Percentiles rank a stretch among this genome's conserved stretches.
Evolutionary conservation across 2,797 vertebrate genomes (phyloP).

Genomic region (Orestias chungarensis): DNA sequence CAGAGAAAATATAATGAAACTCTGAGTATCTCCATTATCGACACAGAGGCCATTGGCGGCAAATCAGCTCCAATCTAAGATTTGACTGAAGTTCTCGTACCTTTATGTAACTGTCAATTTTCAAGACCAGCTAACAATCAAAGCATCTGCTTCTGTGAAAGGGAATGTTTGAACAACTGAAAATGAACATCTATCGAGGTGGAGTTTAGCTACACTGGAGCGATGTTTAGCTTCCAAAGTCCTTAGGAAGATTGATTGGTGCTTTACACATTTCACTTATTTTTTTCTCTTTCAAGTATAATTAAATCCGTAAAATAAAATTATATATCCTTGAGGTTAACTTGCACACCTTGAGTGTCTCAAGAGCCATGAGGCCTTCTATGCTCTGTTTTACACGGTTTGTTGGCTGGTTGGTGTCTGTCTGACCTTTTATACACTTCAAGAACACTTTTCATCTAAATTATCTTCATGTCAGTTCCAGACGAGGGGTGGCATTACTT

Average conservation of each 20-base stretch:
- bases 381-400: not conserved
- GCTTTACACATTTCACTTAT: too few relatives aligned
- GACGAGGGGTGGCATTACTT: slow-evolving; percentile 15
- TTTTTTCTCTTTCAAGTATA: not conserved
- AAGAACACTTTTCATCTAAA: slow-evolving; percentile 21
- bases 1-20: not conserved
- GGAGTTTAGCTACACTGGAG: too few relatives aligned
- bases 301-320: too few relatives aligned
- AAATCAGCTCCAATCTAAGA: not conserved
- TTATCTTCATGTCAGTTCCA: not conserved
- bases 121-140: not conserved
- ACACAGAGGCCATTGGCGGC: not conserved
- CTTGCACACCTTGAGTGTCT: not conserved
- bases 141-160: not conserved
- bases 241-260: not conserved
- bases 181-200: not conserved
- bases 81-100: not conserved
- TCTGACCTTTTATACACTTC: slow-evolving; percentile 1
- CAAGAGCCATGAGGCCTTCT: not conserved
- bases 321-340: not conserved
- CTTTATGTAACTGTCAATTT: not conserved
- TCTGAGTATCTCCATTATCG: not conserved
- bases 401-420: slow-evolving; percentile 8
- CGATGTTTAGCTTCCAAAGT: not conserved
- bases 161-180: not conserved